phyloP scores from a whole-genome alignment of 2,888 invertebrate genomes.

The Cephus pygmeus region DNA sequence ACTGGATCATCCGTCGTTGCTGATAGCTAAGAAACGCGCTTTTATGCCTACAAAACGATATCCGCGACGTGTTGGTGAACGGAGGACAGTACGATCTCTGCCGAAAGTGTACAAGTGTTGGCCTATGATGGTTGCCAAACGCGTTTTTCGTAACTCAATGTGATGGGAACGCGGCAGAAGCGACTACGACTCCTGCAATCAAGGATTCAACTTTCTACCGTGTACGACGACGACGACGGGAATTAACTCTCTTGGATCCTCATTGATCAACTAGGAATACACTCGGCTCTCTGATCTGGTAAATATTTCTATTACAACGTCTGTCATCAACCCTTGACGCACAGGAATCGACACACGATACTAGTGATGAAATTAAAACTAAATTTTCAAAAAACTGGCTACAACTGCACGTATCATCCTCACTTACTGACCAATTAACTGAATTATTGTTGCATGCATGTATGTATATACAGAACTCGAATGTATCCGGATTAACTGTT shows the following conservation, averaged over 20 bases:
- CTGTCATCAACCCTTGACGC: not conserved
- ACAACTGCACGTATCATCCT: not conserved
- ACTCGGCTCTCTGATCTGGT: not conserved
- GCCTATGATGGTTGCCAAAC: not conserved
- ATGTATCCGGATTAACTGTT: not conserved
- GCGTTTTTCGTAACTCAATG: not conserved
- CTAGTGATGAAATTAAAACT: not conserved
- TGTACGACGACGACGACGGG: not conserved
- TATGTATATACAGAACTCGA: not conserved
- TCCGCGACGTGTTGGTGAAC: not conserved
- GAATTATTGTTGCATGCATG: not conserved
- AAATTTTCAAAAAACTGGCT: too few species aligned
- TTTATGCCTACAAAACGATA: not conserved
- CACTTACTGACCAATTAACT: not conserved
- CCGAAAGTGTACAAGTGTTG: not conserved
- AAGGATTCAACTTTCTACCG: not conserved
- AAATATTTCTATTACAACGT: not conserved
- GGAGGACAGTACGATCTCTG: not conserved
- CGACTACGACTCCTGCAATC: not conserved
- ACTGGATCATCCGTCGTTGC: not conserved
- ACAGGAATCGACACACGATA: not conserved
- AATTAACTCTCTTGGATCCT: not conserved
- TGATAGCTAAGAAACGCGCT: not conserved
- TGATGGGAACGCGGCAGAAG: conserved; percentile 3
- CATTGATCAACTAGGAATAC: not conserved